Base-by-base conservation (phyloP, 2,797 vertebrate genomes). In the Cyclura pinguis region DNA sequence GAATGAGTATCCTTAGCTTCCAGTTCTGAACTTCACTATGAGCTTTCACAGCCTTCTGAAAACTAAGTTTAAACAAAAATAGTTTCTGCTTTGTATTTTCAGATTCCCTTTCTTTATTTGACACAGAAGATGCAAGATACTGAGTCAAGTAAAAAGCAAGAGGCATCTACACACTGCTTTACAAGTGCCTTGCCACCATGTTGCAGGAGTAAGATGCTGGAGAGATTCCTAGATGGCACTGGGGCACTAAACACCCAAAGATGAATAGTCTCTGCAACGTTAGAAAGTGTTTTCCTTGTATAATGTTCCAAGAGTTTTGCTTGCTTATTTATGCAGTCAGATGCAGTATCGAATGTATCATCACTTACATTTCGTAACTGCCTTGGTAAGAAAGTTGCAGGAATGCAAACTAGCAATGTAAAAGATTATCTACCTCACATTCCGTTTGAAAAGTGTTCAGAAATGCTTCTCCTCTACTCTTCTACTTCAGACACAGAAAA, bases 171-270 rank as follows among this genome's bases (percentile, higher is more conserved):
- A 38, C 32, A 14, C 10, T 62, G 38, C 29, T 50, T 69, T 47
- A 80, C 13, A 81, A 42, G 27, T 72, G 4, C 12, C 55, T 73
- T 86, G 20, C 35, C 64, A 90, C 67, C 35, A 50, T 50, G 18
- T 69, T 80, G 55, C 55, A 74, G n/a, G 24, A 78, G 50, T 29
- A 74, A 81, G 12, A 32, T 85, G 38, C 67, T 29, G 67, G 67
- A 50, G 83, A 85, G 47, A 85, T 67, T 86, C 78, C 77, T 67
- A 86, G 20, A 86, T 29, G 69, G 42, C 18, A 84, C 55, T 74
- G 5, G 32, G 59, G 32, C 77, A 59, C 50, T 62, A 81, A 88
- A 81, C 42, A 72, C 38, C 38, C 29, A 85, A 88, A 38, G 47
- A 81, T 69, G 27, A 76, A 2, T 55, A 42, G 18, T 74, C 32